Evolutionary conservation across 2,888 invertebrate species (phyloP).

Genomic region (Diadromus collaris): DNA sequence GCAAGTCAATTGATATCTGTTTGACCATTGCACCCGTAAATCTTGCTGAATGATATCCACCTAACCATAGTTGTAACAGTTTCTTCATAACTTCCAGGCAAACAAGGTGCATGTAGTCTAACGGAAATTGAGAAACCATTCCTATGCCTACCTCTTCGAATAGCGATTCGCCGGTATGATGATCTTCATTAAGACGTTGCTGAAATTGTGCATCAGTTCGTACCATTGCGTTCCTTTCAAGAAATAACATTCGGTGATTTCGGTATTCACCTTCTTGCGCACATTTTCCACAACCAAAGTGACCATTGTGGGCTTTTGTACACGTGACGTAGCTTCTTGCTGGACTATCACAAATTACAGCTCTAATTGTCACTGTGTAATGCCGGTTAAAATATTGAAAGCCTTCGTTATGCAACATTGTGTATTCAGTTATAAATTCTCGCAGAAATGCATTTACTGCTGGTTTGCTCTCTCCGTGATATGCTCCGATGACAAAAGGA

Average conservation of each 20-base stretch:
- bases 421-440: conserved; percentile 28
- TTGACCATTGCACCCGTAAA: too few relatives aligned
- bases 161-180: conserved; percentile 57
- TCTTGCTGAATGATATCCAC: too few relatives aligned
- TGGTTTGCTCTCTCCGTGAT: conserved; percentile 44
- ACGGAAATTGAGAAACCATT: conserved; percentile 52
- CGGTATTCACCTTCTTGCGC: too few relatives aligned
- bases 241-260: conserved; percentile 47
- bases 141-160: conserved; percentile 56
- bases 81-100: conserved; percentile 53
- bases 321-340: too few relatives aligned
- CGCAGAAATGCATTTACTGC: conserved; percentile 26
- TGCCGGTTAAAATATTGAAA: conserved; percentile 12
- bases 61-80: neutral
- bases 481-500: conserved; percentile 32
- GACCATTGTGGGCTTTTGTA: too few relatives aligned
- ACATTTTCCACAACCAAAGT: too few relatives aligned
- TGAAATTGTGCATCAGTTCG: conserved; percentile 30
- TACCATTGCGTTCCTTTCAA: too few relatives aligned
- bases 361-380: too few relatives aligned
- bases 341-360: too few relatives aligned
- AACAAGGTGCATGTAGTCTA: conserved; percentile 60
- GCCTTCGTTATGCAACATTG: neutral
- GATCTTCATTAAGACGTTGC: conserved; percentile 34
- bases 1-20: too few relatives aligned